Evolutionary conservation across 2,888 invertebrate genomes (phyloP).

Genomic region (Molorchus minor): DNA sequence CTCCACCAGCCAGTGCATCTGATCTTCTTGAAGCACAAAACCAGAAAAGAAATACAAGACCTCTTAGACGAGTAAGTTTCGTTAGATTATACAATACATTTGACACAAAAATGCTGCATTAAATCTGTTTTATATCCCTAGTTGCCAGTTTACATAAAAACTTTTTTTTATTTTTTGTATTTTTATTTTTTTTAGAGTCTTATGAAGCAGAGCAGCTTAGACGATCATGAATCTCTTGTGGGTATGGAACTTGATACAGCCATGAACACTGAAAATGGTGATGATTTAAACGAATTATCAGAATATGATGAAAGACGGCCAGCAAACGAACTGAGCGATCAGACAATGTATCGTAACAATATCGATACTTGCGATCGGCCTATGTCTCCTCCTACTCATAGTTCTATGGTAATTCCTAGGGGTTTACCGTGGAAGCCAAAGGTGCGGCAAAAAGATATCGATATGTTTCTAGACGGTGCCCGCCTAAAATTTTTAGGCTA

Average conservation of each 20-base stretch:
- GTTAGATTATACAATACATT: too few relatives aligned
- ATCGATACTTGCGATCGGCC: slow-evolving; percentile 49
- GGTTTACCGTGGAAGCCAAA: slow-evolving; percentile 96
- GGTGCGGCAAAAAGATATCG: slow-evolving; percentile 94
- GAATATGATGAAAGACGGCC: slow-evolving; percentile 66
- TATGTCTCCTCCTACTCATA: slow-evolving; percentile 45
- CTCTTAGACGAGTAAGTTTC: slow-evolving; percentile 72
- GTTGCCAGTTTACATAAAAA: too few relatives aligned
- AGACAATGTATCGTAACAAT: slow-evolving; percentile 53
- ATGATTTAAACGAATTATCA: slow-evolving; percentile 62
- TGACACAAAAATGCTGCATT: too few relatives aligned
- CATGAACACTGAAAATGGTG: slow-evolving; percentile 61
- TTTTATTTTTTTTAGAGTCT: slow-evolving; percentile 75
- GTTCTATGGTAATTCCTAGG: slow-evolving; percentile 42
- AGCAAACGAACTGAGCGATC: slow-evolving; percentile 59
- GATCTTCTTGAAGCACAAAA: slow-evolving; percentile 89
- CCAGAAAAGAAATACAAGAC: slow-evolving; percentile 76
- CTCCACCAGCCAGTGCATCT: slow-evolving; percentile 92
- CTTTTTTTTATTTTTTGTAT: slow-evolving; percentile 5
- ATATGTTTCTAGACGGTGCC: slow-evolving; percentile 89
- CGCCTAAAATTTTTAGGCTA: slow-evolving; percentile 96
- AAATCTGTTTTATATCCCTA: too few relatives aligned
- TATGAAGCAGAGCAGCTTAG: slow-evolving; percentile 91
- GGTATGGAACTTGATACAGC: slow-evolving; percentile 75
- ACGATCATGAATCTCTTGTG: slow-evolving; percentile 77